Conservation (phyloP, 2,113 vertebrate genomes). For the Laterallus jamaicensis region DNA sequence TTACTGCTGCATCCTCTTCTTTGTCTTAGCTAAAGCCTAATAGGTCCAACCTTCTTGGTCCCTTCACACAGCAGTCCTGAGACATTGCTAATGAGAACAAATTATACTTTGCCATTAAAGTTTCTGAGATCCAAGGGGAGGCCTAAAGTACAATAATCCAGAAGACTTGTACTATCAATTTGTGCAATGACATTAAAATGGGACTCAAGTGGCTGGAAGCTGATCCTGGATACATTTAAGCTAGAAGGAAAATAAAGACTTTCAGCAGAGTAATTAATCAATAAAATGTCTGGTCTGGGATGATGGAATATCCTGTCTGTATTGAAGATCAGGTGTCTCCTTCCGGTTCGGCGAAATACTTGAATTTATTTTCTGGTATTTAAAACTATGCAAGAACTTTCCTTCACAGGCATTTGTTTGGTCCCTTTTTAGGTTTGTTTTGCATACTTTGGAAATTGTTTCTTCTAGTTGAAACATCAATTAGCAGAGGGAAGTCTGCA, state of each 20-base stretch:
- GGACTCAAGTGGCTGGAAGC: background rate
- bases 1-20: background rate
- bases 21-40: constrained; percentile 3
- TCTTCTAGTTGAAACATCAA: background rate
- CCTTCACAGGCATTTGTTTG: background rate
- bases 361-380: background rate
- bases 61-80: background rate
- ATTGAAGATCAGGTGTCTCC: background rate
- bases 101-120: background rate
- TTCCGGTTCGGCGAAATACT: background rate
- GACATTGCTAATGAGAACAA: background rate
- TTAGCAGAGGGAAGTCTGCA: background rate
- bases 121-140: background rate
- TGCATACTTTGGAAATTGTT: background rate
- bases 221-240: constrained; percentile 1
- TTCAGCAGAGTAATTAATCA: background rate
- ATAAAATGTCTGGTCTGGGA: background rate
- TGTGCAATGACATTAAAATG: constrained; percentile 30
- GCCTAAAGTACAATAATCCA: background rate
- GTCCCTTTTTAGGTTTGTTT: background rate
- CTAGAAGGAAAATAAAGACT: background rate
- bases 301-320: background rate
- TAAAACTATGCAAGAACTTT: background rate
- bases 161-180: background rate
- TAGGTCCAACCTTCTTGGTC: background rate